Evolutionary conservation across 2,113 vertebrate species (phyloP).

Genomic region (Nesoenas mayeri): DNA sequence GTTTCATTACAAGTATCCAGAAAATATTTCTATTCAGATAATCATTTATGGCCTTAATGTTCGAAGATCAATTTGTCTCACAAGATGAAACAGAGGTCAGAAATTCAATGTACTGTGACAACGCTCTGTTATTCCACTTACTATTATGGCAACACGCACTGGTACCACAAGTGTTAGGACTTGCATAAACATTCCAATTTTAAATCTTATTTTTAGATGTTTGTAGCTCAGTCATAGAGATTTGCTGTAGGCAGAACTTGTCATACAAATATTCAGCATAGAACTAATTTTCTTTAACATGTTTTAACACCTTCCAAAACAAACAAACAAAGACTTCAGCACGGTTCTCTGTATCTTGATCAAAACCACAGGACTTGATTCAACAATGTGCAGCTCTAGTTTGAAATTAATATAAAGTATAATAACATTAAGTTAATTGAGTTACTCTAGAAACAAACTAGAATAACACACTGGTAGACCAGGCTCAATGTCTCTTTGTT

Average conservation of each 20-base stretch:
- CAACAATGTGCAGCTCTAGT: background rate
- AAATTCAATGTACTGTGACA: background rate
- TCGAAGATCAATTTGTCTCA: background rate
- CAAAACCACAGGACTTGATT: background rate
- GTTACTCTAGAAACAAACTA: background rate
- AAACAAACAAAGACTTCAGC: slow-evolving; percentile 30
- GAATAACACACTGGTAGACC: background rate
- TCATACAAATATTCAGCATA: slow-evolving; percentile 50
- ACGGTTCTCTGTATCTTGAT: background rate
- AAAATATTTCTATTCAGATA: background rate
- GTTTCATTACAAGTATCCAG: background rate
- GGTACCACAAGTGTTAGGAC: slow-evolving; percentile 8
- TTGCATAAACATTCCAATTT: slow-evolving; percentile 36
- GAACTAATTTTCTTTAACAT: slow-evolving; percentile 52
- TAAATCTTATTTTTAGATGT: slow-evolving; percentile 19
- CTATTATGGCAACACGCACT: background rate
- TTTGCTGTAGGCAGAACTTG: slow-evolving; percentile 61
- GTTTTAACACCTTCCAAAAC: slow-evolving; percentile 60
- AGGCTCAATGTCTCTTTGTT: background rate
- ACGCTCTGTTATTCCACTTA: background rate
- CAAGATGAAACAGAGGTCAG: slow-evolving; percentile 3
- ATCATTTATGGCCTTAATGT: background rate
- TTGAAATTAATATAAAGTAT: background rate
- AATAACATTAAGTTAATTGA: background rate
- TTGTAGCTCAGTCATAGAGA: background rate